phyloP scores from a whole-genome alignment of 2,113 vertebrate genomes.

The Lophotis ruficrista region DNA sequence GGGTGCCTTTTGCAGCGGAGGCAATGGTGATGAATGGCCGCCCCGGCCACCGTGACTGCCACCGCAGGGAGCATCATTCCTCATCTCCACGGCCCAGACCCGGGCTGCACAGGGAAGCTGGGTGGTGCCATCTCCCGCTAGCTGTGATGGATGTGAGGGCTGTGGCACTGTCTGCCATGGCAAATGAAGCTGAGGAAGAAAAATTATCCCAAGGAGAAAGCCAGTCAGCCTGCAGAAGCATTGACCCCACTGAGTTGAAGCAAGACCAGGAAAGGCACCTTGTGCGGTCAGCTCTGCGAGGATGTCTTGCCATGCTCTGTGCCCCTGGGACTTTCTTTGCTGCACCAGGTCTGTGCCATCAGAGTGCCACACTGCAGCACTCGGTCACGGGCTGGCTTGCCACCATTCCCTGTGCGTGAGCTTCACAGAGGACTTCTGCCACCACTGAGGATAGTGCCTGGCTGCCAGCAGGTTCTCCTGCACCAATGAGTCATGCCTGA shows the following conservation, averaged over 20 bases:
- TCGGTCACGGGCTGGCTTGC: background rate
- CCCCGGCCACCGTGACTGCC: background rate
- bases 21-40: background rate
- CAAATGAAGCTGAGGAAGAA: background rate
- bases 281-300: background rate
- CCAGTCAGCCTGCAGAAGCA: background rate
- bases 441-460: background rate
- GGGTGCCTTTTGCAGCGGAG: background rate
- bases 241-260: background rate
- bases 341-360: background rate
- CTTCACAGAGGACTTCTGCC: background rate
- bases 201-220: background rate
- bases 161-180: background rate
- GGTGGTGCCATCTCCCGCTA: background rate
- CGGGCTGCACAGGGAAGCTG: background rate
- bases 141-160: background rate
- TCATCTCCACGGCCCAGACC: background rate
- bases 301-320: too few relatives aligned
- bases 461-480: constrained; percentile 1
- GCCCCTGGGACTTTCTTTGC: background rate
- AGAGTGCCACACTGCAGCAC: background rate
- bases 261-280: background rate
- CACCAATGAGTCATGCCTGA: constrained; percentile 60
- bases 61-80: background rate
- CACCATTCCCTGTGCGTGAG: rapidly evolving